phyloP scores from a whole-genome alignment of 2,888 invertebrate genomes.

The Epiblema foenella region DNA sequence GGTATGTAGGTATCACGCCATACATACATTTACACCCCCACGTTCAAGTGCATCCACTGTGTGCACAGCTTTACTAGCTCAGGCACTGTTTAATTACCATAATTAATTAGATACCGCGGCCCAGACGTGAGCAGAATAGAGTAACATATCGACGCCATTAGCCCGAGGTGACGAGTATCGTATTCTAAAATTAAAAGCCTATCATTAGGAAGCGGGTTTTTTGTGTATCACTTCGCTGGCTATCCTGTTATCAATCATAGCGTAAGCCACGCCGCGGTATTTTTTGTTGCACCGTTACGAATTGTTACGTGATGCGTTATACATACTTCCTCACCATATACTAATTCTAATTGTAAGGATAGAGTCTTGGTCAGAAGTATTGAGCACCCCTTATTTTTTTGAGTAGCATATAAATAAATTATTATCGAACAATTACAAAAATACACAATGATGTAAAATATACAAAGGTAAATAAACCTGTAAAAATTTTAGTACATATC shows the following conservation, averaged over 20 bases:
- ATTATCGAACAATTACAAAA: no score
- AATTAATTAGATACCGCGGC: slow-evolving; percentile 81
- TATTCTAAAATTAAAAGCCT: slow-evolving; percentile 75
- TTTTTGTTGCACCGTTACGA: slow-evolving; percentile 64
- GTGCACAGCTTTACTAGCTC: slow-evolving; percentile 57
- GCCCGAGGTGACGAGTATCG: slow-evolving; percentile 71
- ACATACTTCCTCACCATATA: slow-evolving; percentile 6
- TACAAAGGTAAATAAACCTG: no score
- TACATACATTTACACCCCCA: neutral
- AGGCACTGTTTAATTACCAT: slow-evolving; percentile 80
- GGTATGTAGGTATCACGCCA: neutral
- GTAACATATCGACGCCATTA: slow-evolving; percentile 80
- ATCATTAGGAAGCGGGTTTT: slow-evolving; percentile 74
- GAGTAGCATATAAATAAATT: no score
- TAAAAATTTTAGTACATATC: no score
- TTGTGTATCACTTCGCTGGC: slow-evolving; percentile 62
- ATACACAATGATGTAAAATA: no score
- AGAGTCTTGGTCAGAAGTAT: no score
- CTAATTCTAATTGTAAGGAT: neutral
- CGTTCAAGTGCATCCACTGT: slow-evolving; percentile 21
- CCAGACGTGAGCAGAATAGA: slow-evolving; percentile 79
- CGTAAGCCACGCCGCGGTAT: slow-evolving; percentile 51
- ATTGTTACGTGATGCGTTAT: slow-evolving; percentile 50
- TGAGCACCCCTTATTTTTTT: no score
- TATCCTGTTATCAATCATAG: slow-evolving; percentile 74